Percentiles rank a stretch among this genome's conserved stretches.
Evolutionary conservation across 2,113 vertebrate genomes (phyloP).

Genomic region (Conger conger): DNA sequence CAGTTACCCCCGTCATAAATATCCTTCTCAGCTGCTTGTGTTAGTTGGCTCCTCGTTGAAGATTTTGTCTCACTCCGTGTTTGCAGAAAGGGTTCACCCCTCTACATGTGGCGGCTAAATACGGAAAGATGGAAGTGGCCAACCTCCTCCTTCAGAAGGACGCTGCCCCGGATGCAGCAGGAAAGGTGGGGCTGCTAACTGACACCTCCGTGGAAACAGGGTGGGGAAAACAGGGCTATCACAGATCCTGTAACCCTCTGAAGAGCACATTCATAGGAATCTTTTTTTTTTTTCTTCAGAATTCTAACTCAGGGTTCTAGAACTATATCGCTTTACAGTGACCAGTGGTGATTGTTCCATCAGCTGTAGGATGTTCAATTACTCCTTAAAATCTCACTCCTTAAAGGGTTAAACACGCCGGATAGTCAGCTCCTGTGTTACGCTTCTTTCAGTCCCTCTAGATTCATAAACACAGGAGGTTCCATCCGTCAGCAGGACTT

Average conservation of each 20-base stretch:
- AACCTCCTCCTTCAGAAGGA: conserved; percentile 92
- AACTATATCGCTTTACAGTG: no score
- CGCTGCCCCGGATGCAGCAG: conserved; percentile 87
- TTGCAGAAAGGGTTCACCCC: conserved; percentile 97
- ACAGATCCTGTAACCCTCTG: background rate
- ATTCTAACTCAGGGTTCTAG: no score
- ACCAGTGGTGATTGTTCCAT: no score
- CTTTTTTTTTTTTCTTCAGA: no score
- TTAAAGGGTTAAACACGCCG: no score
- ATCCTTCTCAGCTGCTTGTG: background rate
- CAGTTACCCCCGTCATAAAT: background rate
- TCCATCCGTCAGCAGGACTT: no score
- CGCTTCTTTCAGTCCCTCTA: no score
- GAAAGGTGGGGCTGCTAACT: conserved; percentile 77
- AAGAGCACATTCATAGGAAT: no score
- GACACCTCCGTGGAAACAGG: background rate
- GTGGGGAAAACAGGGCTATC: conserved; percentile 20
- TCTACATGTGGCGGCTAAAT: conserved; percentile 94
- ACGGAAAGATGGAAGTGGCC: conserved; percentile 94
- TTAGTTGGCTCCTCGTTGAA: background rate
- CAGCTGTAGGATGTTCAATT: no score
- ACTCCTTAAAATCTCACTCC: no score
- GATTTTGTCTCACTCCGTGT: conserved; percentile 1
- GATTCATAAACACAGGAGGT: no score
- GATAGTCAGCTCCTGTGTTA: no score